These are phyloP conservation scores for Apeira syringaria DNA, from an alignment of 2,888 invertebrate species.

Conservation along the genomic window DNA sequence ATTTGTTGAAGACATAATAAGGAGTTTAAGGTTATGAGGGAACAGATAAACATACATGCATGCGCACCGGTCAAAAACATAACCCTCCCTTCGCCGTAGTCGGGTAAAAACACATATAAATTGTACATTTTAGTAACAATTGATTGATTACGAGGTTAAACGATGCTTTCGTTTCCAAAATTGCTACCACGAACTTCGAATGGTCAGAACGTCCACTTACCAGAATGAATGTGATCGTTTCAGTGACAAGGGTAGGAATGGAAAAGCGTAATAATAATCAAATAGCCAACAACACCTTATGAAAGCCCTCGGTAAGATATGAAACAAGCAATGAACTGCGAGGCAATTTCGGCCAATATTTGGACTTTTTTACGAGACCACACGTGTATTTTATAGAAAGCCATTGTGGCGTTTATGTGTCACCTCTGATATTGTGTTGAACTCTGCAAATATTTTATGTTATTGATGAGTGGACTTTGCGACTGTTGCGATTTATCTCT, in stretches of 20 bases:
- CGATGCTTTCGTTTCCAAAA: slow-evolving; percentile 8
- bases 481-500: too few relatives aligned
- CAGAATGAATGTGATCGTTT: slow-evolving; percentile 42
- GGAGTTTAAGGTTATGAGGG: too few relatives aligned
- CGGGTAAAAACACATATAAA: too few relatives aligned
- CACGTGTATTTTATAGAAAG: slow-evolving; percentile 70
- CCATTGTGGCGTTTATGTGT: slow-evolving; percentile 53
- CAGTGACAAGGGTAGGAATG: slow-evolving; percentile 51
- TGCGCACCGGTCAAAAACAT: too few relatives aligned
- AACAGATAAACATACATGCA: too few relatives aligned
- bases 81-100: too few relatives aligned
- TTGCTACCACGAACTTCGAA: slow-evolving; percentile 10
- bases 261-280: slow-evolving; percentile 44
- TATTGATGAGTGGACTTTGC: slow-evolving; percentile 7
- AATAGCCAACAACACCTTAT: slow-evolving; percentile 34
- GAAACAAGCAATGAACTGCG: slow-evolving; percentile 54
- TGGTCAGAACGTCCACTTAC: slow-evolving; percentile 18
- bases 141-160: not conserved
- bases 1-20: too few relatives aligned
- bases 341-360: slow-evolving; percentile 54
- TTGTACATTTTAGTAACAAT: too few relatives aligned
- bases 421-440: slow-evolving; percentile 49
- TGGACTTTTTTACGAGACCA: slow-evolving; percentile 60
- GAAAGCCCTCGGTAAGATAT: slow-evolving; percentile 39
- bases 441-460: slow-evolving; percentile 17